A percentile compares a stretch with the other conserved stretches of the same genome.
Conservation (phyloP, 2,113 vertebrate species). For the Poeciliopsis prolifica region DNA sequence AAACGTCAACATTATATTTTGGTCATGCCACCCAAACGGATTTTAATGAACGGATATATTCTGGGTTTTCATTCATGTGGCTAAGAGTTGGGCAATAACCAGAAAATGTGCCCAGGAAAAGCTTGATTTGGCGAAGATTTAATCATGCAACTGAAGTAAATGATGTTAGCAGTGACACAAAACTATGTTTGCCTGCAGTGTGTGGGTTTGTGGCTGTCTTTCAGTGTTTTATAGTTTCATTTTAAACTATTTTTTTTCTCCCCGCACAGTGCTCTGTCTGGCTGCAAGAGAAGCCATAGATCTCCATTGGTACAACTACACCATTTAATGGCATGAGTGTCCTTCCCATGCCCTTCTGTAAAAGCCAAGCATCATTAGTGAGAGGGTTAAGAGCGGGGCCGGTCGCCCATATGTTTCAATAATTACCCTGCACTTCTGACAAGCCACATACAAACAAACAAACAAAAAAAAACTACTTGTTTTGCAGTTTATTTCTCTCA, state of each 20-base stretch:
- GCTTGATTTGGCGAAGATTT: background rate
- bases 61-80: background rate
- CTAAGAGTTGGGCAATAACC: background rate
- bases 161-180: background rate
- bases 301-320: constrained; percentile 50
- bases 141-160: background rate
- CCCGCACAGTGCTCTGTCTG: background rate
- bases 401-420: constrained; percentile 73
- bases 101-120: background rate
- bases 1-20: background rate
- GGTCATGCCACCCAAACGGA: background rate
- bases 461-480: constrained; percentile 7
- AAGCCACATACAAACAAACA: constrained; percentile 37
- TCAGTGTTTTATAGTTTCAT: constrained; percentile 7
- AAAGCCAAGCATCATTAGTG: constrained; percentile 73
- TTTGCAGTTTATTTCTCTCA: constrained; percentile 6
- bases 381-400: constrained; percentile 65
- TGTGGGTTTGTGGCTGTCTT: background rate
- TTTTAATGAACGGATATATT: background rate
- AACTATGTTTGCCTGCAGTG: background rate
- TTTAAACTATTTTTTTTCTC: background rate
- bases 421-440: constrained; percentile 72
- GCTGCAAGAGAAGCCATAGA: constrained; percentile 36
- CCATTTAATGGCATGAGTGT: constrained; percentile 66
- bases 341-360: constrained; percentile 72